These are phyloP conservation scores for Tyrophagus putrescentiae DNA, from an alignment of 1,140 invertebrate species.

Conservation along the genomic window DNA sequence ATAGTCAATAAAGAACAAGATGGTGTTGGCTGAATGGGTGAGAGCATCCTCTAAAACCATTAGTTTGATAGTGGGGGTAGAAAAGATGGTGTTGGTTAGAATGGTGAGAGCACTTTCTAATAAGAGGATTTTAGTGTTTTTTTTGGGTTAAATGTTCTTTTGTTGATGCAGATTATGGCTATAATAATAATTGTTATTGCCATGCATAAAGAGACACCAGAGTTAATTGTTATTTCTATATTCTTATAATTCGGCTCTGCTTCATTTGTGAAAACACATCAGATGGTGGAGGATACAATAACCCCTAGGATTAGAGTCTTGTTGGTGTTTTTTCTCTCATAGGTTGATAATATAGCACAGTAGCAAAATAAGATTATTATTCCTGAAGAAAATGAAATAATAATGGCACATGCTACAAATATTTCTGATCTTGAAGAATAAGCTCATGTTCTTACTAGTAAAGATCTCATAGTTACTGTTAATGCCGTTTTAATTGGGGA, in stretches of 20 bases:
- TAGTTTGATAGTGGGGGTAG: too few relatives aligned
- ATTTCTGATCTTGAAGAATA: neutral
- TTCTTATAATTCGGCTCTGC: neutral
- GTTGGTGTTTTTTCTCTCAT: neutral
- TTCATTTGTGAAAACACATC: neutral
- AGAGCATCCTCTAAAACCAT: too few relatives aligned
- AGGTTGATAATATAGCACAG: neutral
- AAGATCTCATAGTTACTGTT: neutral
- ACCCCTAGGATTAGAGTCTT: neutral
- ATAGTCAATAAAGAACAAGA: slow-evolving; percentile 20
- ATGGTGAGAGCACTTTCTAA: too few relatives aligned
- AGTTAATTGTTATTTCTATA: neutral
- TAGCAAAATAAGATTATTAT: neutral
- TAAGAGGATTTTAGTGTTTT: neutral
- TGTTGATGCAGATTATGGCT: neutral
- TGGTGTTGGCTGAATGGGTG: too few relatives aligned
- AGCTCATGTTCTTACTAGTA: neutral
- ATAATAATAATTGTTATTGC: neutral
- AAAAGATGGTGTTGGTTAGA: too few relatives aligned
- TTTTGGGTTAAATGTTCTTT: neutral
- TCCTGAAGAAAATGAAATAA: neutral
- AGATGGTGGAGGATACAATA: neutral
- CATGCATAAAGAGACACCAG: too few relatives aligned
- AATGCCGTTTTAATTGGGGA: neutral
- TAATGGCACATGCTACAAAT: neutral